Evolutionary conservation across 2,888 invertebrate species (phyloP).

Genomic region (Myopa testacea): DNA sequence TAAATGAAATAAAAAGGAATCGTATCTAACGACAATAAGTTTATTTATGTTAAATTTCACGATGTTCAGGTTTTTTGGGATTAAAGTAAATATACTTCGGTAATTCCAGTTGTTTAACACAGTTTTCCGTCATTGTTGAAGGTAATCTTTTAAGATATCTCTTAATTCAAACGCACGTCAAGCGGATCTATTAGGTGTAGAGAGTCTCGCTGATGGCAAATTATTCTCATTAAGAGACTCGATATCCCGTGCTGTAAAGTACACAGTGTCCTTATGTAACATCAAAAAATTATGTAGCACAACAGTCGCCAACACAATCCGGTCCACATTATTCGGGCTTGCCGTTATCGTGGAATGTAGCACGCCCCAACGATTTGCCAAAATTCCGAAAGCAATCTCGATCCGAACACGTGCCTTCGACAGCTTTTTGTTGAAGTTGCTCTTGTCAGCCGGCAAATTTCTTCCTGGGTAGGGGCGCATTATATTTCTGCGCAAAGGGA

Average conservation of each 20-base stretch:
- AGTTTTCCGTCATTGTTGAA: background rate
- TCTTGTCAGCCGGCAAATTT: background rate
- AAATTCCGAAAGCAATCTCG: conserved; percentile 7
- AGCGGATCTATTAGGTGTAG: background rate
- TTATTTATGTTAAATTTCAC: background rate
- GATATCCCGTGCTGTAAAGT: background rate
- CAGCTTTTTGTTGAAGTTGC: conserved; percentile 1
- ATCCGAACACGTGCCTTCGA: conserved; percentile 15
- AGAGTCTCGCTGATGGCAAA: conserved; percentile 1
- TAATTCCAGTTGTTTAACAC: no score
- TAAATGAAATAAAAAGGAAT: background rate
- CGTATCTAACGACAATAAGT: no score
- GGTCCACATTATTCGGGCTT: background rate
- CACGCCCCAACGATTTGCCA: conserved; percentile 1
- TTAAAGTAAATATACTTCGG: no score
- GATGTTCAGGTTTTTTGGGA: background rate
- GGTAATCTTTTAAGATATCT: background rate
- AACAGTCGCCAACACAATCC: conserved; percentile 1
- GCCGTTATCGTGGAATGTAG: background rate
- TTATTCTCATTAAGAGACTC: background rate
- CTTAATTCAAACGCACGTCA: background rate
- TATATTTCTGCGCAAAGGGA: background rate
- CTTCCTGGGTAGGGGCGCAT: conserved; percentile 12
- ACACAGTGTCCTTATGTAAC: background rate
- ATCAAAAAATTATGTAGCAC: conserved; percentile 11